Evolutionary conservation across 2,113 vertebrate genomes (phyloP), one percentile per base, ranked within the genome.

Genomic region (Plotosus lineatus): DNA sequence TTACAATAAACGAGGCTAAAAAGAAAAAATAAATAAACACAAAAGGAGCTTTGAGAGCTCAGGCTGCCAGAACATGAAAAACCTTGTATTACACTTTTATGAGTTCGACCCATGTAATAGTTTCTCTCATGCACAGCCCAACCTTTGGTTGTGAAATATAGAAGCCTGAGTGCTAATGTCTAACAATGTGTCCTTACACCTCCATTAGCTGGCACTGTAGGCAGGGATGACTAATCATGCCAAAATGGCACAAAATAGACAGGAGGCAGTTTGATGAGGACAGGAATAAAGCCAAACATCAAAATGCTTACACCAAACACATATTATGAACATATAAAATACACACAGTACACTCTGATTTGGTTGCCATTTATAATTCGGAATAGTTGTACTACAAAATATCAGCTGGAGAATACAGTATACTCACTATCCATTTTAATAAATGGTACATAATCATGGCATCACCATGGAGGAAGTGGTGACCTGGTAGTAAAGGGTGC

Each of bases 121-220:
- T 66, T 77, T 48, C 11, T 46, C 56, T 63, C 4, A 28, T 44
- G 36, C 40, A 42, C 12, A 19, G 12, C 36, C 15, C 61, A 68
- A 38, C 33, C 33, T 69, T 50, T 50, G 44, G 42, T 33, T 61
- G 75, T 77, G 15, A 63, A 4, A 36, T 68, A 11, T 21, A 42
- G 3, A 42, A 19, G 48, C 46, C 21, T 40, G 74, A 76, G 55
- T 33, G 38, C 66, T 69, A 51, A 55, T 42, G 63, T 55, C 38
- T 40, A 80, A 56, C 71, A 75, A 23, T 11, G 33, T 55, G 77
- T 82, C 77, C 77, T 74, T 72, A 21, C 3, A 44, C 65, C n/a
- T 12, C 61, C 74, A 83, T 84, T 84, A 78, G 50, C 75, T 28
- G 72, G 63, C 40, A 69, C 23, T 51, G 61, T 26, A 60, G 83